Evolutionary conservation across 2,888 invertebrate species (phyloP).

Genomic region (Merodon equestris): DNA sequence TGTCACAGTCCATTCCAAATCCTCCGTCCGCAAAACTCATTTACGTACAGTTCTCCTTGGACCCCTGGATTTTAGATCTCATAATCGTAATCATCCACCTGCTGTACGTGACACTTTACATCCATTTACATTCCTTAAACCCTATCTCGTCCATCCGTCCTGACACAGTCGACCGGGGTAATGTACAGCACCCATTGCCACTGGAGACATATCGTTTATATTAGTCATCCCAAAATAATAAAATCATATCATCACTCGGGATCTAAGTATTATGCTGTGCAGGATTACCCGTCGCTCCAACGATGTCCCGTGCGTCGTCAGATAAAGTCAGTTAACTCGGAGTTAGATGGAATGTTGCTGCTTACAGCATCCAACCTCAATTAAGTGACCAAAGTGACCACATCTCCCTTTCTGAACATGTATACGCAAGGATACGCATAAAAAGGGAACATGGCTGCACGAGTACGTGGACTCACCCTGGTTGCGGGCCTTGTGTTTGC

Average conservation of each 20-base stretch:
- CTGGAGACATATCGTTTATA: too few species aligned
- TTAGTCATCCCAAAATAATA: conserved; percentile 26
- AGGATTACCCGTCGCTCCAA: conserved; percentile 34
- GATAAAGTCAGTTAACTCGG: conserved; percentile 27
- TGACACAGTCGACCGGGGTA: neutral
- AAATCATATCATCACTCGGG: conserved; percentile 37
- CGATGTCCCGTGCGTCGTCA: neutral
- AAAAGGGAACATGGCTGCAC: neutral
- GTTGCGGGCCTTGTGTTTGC: conserved; percentile 46
- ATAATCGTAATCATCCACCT: neutral
- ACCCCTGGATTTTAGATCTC: neutral
- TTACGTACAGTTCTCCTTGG: conserved; percentile 20
- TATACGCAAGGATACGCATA: conserved; percentile 25
- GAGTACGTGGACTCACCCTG: conserved; percentile 24
- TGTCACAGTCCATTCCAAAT: conserved; percentile 36
- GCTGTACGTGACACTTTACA: conserved; percentile 33
- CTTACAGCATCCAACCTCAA: conserved; percentile 40
- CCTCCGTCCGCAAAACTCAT: conserved; percentile 1
- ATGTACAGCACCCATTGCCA: too few species aligned
- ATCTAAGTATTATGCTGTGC: conserved; percentile 33
- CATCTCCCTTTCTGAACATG: conserved; percentile 13
- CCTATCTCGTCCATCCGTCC: too few species aligned
- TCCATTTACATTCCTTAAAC: conserved; percentile 14
- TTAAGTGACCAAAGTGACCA: conserved; percentile 48
- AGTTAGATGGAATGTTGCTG: conserved; percentile 12